These are phyloP conservation scores for Matsumyia berberina DNA, from an alignment of 2,888 invertebrate species.

Conservation along the genomic window DNA sequence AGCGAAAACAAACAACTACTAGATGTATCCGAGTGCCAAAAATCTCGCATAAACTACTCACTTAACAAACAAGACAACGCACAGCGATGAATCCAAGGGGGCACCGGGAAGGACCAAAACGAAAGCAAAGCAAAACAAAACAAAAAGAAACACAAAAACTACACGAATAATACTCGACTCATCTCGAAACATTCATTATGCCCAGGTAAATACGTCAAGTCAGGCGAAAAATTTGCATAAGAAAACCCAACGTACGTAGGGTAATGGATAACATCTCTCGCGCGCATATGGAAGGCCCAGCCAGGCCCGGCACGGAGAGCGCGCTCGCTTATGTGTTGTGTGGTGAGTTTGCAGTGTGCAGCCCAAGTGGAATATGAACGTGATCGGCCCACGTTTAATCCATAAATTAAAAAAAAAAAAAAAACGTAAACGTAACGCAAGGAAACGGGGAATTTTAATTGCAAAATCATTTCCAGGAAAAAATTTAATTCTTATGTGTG, in stretches of 20 bases:
- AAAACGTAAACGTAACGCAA: conserved; percentile 25
- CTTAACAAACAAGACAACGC: conserved; percentile 63
- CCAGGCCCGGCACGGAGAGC: too few relatives aligned
- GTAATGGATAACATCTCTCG: conserved; percentile 71
- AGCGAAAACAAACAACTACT: conserved; percentile 20
- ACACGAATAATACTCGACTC: conserved; percentile 62
- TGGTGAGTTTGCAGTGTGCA: conserved; percentile 45
- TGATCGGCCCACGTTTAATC: conserved; percentile 72
- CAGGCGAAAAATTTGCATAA: conserved; percentile 64
- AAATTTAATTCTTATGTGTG: conserved; percentile 45
- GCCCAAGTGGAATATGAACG: conserved; percentile 62
- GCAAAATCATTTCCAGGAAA: conserved; percentile 68
- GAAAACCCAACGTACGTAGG: conserved; percentile 68
- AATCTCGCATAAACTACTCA: conserved; percentile 67
- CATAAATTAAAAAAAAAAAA: conserved; percentile 64
- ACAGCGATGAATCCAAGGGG: conserved; percentile 12
- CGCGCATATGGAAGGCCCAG: conserved; percentile 47
- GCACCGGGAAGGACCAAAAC: conserved; percentile 14
- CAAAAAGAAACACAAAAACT: not conserved
- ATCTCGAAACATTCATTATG: conserved; percentile 73
- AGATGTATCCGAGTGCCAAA: conserved; percentile 68
- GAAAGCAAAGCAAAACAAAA: conserved; percentile 12
- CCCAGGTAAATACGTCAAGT: conserved; percentile 67
- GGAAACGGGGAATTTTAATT: conserved; percentile 68
- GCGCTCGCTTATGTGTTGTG: too few relatives aligned